These are phyloP conservation scores for Calcarius lapponicus DNA, from an alignment of 2,797 vertebrate species.

Conservation along the genomic window DNA sequence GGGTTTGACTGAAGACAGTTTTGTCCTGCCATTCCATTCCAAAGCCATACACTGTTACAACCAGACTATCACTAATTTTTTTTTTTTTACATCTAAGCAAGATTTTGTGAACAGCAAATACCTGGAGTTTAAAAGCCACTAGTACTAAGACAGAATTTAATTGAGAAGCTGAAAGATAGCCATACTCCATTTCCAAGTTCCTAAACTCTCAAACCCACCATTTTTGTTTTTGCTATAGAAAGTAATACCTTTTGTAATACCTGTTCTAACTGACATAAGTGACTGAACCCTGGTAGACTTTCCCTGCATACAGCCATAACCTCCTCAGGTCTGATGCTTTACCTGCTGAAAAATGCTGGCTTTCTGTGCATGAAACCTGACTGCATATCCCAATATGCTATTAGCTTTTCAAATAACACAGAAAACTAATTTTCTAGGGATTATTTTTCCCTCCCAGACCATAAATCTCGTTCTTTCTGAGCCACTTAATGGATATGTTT, in stretches of 20 bases:
- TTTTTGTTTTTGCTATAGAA: neutral
- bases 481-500: neutral
- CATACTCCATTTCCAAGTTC: neutral
- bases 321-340: neutral
- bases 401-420: neutral
- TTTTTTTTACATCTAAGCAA: neutral
- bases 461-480: neutral
- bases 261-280: neutral
- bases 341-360: neutral
- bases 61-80: neutral
- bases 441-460: neutral
- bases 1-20: neutral
- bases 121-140: neutral
- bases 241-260: neutral
- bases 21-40: neutral
- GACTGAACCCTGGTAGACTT: neutral
- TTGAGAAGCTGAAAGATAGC: neutral
- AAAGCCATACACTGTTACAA: neutral
- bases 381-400: neutral
- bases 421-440: conserved; percentile 18
- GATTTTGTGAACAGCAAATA: neutral
- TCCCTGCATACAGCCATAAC: neutral
- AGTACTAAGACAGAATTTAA: neutral
- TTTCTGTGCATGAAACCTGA: neutral
- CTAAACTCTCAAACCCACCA: neutral